These are phyloP conservation scores for Phalera bucephala DNA, from an alignment of 2,888 invertebrate species.

Conservation along the genomic window DNA sequence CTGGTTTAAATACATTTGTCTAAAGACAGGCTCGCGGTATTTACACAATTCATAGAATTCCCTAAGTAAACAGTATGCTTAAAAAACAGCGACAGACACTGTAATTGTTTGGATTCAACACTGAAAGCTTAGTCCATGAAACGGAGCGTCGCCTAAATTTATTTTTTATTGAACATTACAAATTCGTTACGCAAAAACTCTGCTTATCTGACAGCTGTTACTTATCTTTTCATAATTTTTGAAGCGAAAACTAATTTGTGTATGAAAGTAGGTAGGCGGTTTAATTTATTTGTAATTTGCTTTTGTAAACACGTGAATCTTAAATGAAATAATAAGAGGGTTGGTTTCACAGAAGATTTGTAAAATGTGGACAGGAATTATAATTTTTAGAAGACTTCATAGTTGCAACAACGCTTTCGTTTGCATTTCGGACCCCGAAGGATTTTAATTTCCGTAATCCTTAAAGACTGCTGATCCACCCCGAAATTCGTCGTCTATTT, in stretches of 20 bases:
- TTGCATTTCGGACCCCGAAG: no score
- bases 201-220: constrained; percentile 20
- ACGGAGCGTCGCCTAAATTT: constrained; percentile 9
- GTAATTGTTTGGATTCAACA: background rate
- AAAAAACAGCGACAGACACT: background rate
- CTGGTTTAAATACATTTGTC: no score
- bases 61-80: background rate
- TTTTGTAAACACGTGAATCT: constrained; percentile 11
- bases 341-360: constrained; percentile 5
- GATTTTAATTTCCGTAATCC: no score
- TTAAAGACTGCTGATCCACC: no score
- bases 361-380: no score
- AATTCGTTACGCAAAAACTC: constrained; percentile 17
- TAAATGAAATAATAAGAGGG: constrained; percentile 20
- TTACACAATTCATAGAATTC: background rate
- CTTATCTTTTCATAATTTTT: constrained; percentile 23
- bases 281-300: constrained; percentile 11
- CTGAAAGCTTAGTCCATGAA: constrained; percentile 1
- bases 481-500: no score
- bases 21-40: no score
- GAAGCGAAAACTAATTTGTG: constrained; percentile 11
- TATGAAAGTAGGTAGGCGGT: constrained; percentile 13
- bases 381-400: no score
- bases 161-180: constrained; percentile 27
- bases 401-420: no score